Evolutionary conservation across 1,140 invertebrate genomes (phyloP), one percentile per base, ranked within the genome.

Genomic region (Eulimnadia texana): DNA sequence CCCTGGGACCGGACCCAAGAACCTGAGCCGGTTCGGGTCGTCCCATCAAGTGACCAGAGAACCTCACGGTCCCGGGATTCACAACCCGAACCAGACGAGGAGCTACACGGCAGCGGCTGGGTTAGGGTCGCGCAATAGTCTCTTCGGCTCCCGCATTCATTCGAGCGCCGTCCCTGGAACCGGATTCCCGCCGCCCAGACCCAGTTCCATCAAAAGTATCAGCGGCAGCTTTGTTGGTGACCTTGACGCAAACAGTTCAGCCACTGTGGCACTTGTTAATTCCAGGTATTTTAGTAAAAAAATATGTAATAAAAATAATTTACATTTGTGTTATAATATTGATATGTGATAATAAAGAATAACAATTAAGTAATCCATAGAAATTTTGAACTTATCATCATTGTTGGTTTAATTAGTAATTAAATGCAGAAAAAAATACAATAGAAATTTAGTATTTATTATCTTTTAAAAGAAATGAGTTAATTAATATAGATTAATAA

Each of bases 111-210:
- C 29, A 9, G 49, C 23, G 16, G 53, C 53, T 27, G 53, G 29
- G 25, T 33, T 28, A n/a, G 67, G 67, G 56, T 64, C 60, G n/a
- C 65, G 62, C 50, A 58, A 64, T 42, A 66, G 65, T 57, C 51
- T 64, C 9, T 65, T 29, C 16, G 53, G 61, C 2, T 60, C 65
- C 9, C n/a, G 65, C 3, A 72, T 81, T 24, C 76, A 77, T 1
- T 81, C 80, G 64, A 79, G 81, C 6, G 81, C 80, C 0, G 81
- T 84, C 0, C 83, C 82, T 0, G 80, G 83, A 2, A 82, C 78
- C 9, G 79, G 80, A 25, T 79, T 77, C 53, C 50, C 42, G 57
- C n/a, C 25, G 22, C 13, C 28, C 20, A 57, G 55, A 23, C 6
- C 55, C 22, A 42, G 55, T 33, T 57, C 33, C 55, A 29, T 57